Conservation (phyloP, 1,140 invertebrate species). For the Ceratosolen fusciceps region DNA sequence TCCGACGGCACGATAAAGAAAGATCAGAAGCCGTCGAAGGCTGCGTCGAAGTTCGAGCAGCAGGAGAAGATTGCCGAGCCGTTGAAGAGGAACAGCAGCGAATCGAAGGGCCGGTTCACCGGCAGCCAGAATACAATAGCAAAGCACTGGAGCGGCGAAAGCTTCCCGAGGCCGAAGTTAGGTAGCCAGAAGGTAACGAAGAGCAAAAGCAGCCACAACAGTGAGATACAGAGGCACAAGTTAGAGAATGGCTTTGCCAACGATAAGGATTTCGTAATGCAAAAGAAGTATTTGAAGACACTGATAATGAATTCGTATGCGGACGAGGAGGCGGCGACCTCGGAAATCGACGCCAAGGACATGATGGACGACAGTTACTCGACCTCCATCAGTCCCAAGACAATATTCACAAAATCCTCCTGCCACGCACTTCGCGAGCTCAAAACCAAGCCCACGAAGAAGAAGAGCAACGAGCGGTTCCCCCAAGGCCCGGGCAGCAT, state of each 20-base stretch:
- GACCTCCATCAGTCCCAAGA: neutral
- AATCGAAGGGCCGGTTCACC: neutral
- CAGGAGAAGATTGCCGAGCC: neutral
- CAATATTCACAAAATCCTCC: slow-evolving; percentile 5
- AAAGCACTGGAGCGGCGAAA: neutral
- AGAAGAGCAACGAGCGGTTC: neutral
- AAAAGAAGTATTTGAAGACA: slow-evolving; percentile 30
- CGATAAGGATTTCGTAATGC: neutral
- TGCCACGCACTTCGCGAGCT: neutral
- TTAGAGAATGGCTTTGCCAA: slow-evolving; percentile 8
- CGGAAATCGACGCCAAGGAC: neutral
- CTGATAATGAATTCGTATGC: neutral
- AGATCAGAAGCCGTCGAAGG: neutral
- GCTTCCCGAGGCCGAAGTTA: neutral
- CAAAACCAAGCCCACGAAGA: neutral
- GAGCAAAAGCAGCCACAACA: neutral
- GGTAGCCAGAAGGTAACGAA: neutral
- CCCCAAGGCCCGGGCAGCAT: neutral
- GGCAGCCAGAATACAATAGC: neutral
- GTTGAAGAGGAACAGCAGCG: neutral
- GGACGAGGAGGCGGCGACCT: neutral
- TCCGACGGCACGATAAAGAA: neutral
- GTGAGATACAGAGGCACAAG: neutral
- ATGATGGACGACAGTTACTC: neutral
- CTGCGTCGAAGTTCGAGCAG: neutral